phyloP scores from a whole-genome alignment of 2,797 vertebrate species.

The Anguilla obscura region DNA sequence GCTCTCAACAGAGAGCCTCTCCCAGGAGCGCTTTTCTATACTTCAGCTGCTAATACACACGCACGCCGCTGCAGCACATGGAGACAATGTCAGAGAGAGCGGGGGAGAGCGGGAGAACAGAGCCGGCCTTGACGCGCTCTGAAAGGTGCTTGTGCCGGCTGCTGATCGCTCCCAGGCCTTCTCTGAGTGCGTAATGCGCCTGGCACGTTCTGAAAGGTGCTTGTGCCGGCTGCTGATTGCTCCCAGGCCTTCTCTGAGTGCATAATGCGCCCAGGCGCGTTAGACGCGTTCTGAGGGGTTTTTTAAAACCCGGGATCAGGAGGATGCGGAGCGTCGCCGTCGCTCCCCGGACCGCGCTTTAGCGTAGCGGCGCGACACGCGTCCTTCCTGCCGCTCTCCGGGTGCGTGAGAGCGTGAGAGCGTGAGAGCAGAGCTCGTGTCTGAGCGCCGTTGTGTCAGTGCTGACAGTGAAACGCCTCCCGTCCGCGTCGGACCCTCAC shows the following conservation, averaged over 20 bases:
- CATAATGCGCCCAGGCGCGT: no score
- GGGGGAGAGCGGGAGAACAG: not conserved
- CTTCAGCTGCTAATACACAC: no score
- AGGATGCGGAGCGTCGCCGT: no score
- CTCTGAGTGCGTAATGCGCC: no score
- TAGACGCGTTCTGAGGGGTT: no score
- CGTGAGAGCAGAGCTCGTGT: not conserved
- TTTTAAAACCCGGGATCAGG: no score
- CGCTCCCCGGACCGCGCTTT: not conserved
- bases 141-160: not conserved
- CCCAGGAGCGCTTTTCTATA: not conserved
- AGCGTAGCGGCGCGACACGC: not conserved
- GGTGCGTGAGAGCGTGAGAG: not conserved
- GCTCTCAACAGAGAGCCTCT: not conserved
- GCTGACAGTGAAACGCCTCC: constrained; percentile 43
- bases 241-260: no score
- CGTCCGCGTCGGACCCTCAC: constrained; percentile 34
- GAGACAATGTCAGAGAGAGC: not conserved
- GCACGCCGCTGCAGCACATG: not conserved
- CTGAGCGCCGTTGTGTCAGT: constrained; percentile 31
- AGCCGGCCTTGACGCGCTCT: not conserved
- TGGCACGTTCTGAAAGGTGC: not conserved
- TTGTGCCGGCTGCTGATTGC: no score
- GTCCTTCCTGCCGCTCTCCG: not conserved
- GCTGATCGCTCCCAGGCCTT: no score